Evolutionary conservation across 2,113 vertebrate species (phyloP).

Genomic region (Stegostoma tigrinum): DNA sequence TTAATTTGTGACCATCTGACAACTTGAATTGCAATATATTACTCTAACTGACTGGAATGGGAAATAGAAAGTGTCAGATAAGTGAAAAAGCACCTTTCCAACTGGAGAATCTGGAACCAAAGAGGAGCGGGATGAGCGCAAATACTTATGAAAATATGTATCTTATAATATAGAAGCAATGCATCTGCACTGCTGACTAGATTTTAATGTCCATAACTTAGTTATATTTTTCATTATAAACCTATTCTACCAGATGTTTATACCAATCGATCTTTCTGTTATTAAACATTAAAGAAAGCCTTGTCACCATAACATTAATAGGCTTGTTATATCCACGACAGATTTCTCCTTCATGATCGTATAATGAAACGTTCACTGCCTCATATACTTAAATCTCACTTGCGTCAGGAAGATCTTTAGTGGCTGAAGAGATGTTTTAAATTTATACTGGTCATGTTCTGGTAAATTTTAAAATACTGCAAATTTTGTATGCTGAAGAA

Average conservation of each 20-base stretch:
- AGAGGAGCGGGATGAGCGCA: background rate
- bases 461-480: background rate
- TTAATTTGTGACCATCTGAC: background rate
- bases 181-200: no score
- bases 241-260: background rate
- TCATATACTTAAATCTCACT: background rate
- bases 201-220: background rate
- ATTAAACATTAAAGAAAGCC: background rate
- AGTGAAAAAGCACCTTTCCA: background rate
- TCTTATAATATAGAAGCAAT: background rate
- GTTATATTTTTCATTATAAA: background rate
- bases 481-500: background rate
- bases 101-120: background rate
- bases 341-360: background rate
- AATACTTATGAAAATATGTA: background rate
- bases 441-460: background rate
- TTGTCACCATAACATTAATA: background rate
- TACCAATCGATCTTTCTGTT: background rate
- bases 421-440: background rate
- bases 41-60: background rate
- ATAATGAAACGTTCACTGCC: slow-evolving; percentile 4
- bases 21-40: background rate
- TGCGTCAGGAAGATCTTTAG: background rate
- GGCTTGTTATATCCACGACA: background rate
- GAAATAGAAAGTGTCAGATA: background rate